These are phyloP conservation scores for Panzeria rudis DNA, from an alignment of 2,888 invertebrate species.

Conservation along the genomic window DNA sequence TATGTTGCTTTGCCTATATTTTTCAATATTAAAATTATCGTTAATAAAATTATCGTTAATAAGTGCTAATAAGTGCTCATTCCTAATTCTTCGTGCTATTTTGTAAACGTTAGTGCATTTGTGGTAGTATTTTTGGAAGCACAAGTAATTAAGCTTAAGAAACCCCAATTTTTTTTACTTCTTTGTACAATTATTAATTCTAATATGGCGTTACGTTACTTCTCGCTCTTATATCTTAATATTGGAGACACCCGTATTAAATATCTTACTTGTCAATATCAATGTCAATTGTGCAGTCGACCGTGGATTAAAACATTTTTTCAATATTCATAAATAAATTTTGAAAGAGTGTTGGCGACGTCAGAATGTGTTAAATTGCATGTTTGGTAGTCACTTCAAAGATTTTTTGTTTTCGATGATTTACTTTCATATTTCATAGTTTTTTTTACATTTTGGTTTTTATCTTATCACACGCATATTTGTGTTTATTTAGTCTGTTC, in stretches of 20 bases:
- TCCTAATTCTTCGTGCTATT: too few relatives aligned
- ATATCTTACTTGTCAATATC: background rate
- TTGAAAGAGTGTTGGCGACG: background rate
- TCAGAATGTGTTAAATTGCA: background rate
- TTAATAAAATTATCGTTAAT: too few relatives aligned
- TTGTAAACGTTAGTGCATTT: too few relatives aligned
- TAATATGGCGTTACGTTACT: too few relatives aligned
- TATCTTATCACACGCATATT: constrained; percentile 7
- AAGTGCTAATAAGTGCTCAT: too few relatives aligned
- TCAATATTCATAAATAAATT: background rate
- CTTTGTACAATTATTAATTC: too few relatives aligned
- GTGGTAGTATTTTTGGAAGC: too few relatives aligned
- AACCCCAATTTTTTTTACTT: too few relatives aligned
- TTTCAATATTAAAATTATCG: too few relatives aligned
- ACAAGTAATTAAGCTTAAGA: too few relatives aligned
- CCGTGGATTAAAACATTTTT: background rate
- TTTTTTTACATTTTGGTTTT: background rate
- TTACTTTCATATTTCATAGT: background rate
- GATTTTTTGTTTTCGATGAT: background rate
- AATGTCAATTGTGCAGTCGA: constrained; percentile 8
- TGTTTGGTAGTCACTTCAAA: background rate
- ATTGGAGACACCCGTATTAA: background rate
- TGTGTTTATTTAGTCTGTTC: background rate
- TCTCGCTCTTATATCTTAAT: too few relatives aligned
- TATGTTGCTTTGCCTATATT: too few relatives aligned